Conservation (phyloP, 2,797 vertebrate species). For the Lutjanus campechanus region DNA sequence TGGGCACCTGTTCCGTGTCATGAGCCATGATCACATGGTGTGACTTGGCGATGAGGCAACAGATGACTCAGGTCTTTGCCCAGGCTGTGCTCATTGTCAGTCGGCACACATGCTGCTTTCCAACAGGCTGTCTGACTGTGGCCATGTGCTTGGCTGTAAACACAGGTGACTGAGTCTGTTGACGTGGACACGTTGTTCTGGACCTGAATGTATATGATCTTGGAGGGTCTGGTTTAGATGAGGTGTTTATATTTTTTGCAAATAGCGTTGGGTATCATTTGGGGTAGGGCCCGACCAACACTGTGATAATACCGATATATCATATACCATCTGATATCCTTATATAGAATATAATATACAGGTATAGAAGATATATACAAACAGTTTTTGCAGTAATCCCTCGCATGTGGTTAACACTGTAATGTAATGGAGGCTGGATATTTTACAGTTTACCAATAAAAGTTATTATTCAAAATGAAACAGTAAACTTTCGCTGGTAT, state of each 20-base stretch:
- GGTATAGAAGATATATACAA: too few species aligned
- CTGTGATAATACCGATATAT: too few species aligned
- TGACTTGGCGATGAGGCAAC: conserved; percentile 65
- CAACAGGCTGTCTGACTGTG: conserved; percentile 63
- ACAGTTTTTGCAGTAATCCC: too few species aligned
- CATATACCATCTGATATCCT: too few species aligned
- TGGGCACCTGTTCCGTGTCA: conserved; percentile 67
- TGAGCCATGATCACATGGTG: conserved; percentile 65
- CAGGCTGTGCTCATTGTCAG: conserved; percentile 70
- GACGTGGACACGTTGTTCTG: conserved; percentile 46
- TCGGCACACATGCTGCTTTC: conserved; percentile 61
- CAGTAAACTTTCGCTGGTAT: too few species aligned
- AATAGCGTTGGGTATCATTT: neutral
- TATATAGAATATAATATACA: too few species aligned
- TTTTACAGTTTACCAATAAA: too few species aligned
- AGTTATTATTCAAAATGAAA: too few species aligned
- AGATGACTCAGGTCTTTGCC: conserved; percentile 79
- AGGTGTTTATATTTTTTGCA: conserved; percentile 16
- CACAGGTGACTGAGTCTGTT: conserved; percentile 55
- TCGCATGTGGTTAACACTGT: too few species aligned
- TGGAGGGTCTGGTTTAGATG: neutral
- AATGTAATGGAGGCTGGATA: too few species aligned
- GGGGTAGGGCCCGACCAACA: too few species aligned
- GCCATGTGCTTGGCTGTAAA: conserved; percentile 72
- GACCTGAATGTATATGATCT: neutral